Base-by-base conservation (phyloP, 2,888 invertebrate species). In the Parnassius mnemosyne region DNA sequence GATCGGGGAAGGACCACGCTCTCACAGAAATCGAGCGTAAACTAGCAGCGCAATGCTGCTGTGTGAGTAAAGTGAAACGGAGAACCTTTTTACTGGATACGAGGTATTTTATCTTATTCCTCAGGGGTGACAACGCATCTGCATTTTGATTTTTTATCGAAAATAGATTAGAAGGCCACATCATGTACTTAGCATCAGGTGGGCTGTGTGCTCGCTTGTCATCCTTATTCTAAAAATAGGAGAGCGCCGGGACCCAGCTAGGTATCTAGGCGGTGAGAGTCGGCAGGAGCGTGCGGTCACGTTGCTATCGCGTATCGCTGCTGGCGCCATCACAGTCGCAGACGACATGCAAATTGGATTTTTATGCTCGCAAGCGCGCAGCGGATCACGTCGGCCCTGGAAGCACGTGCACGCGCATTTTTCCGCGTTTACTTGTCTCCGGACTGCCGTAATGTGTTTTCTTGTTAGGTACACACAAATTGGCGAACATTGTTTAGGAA, bases 291-390 rank as follows among this genome's bases (percentile, higher is more conserved):
- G 49, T 59, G 66, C 60, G 65, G 69, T 64, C 67, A 69, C 71
- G 70, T 68, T 57, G 64, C 61, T 67, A 70, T 71, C 71, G 65
- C 66, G 59, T 66, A 59, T 61, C 67, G 65, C 65, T 68, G 67
- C 61, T 68, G 69, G 72, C 74, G 72, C 74, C 70, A 69, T 66
- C 68, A 60, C 64, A 69, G 64, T 68, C 71, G 64, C 69, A 65
- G 68, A 64, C 65, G 68, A 72, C 73, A 79, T 78, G 78, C 79
- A 78, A 78, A 78, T 76, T 63, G 64, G 65, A 71, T 71, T 76
- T 72, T 74, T 71, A 70, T 66, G 53, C 57, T 44, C 62, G 53
- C 64, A 56, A 51, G 53, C 57, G 41, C 62, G 53, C 64, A 56
- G 43, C 44, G 60, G 42, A 60, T 60, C 64, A 64, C 64, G 64